Evolutionary conservation across 2,797 vertebrate species (phyloP), one percentile per base, ranked within the genome.

Genomic region (Lates japonicus): DNA sequence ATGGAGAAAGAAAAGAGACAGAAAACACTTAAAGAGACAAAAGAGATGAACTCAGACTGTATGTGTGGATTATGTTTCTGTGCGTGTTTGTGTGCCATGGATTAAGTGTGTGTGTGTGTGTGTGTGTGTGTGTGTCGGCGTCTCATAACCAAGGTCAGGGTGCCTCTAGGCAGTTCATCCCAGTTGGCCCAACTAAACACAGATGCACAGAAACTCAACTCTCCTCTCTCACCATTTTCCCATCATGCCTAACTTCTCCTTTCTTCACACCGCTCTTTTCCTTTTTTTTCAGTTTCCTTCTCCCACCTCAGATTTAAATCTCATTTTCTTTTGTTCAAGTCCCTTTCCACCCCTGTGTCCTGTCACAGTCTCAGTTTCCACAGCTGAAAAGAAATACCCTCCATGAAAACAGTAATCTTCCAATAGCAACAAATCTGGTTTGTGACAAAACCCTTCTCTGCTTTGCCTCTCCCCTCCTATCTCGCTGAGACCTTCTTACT

Each of bases 121-220:
- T 57, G 63, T n/a, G 74, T 52, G 48, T 41, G 70, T 71, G 81
- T 73, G 48, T 61, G 62, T 86, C 52, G 19, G 48, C 48, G 69
- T 71, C 68, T 85, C 78, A 76, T 82, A 81, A 68, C 70, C 48
- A 22, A 88, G 85, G 90, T 90, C 85, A 87, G 55, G 46, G 64
- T 73, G 86, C 83, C 91, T 72, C 25, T 25, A 77, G 86, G 86
- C 81, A 80, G 33, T 75, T 87, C 78, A 79, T 87, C 74, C 60
- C 55, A 72, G 83, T 83, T 81, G 74, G 82, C 77, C 31, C 6
- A 14, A 51, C 78, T 66, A 44, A 84, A 79, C 31, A 64, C 52
- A 54, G 65, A 57, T 54, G 16, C 63, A 80, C 25, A 69, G 39
- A 58, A 73, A 65, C 29, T 41, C 44, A 73, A 65, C 29, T 41